Evolutionary conservation across 1,140 invertebrate species (phyloP), one percentile per base, ranked within the genome.

Genomic region (Drosophila subobscura): DNA sequence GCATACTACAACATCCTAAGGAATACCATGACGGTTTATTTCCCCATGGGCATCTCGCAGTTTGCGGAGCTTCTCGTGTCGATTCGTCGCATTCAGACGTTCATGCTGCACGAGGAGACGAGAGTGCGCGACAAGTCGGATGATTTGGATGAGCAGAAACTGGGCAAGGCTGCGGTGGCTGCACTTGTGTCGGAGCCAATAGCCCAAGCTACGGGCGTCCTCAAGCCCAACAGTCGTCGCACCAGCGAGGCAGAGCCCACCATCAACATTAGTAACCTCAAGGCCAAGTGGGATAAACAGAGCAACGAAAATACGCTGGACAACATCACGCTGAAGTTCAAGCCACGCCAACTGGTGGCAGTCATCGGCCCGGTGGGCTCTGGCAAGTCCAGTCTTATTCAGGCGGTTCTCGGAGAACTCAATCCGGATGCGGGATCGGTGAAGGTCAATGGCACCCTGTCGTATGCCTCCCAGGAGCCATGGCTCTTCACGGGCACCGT

Each of bases 391-490:
- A 97, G 97, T 22, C 91, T 98, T 4, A 92, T 98, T 12, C 95
- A 98, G 86, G 93, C 94, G 2, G 93, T 98, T 55, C 92, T 99
- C 5, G 93, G 94, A 52, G 98, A 99, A 92, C 89, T 98, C 29
- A 95, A 96, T 4, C 78, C 96, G 0, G 91, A 90, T 2, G 91
- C 92, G 0, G 97, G 97, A 1, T 92, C 91, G 5, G 91, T 98
- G 0, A 92, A 93, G 49, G 92, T 97, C 0, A 93, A 94, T 45
- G 98, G 98, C 14, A 94, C 92, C 40, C 92, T 98, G 5, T 96
- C 96, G 0, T 99, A 98, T 91, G 95, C 96, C 10, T 96, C 96
- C n/a, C 98, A 99, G 91, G 96, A 98, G 78, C 95, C 97, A 0
- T 99, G 97, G 97, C 93, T 98, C 0, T 97, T 97, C 89, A 92